Percentiles rank a stretch among this genome's conserved stretches.
Evolutionary conservation across 2,888 invertebrate genomes (phyloP).

Genomic region (Bhutanitis thaidina): DNA sequence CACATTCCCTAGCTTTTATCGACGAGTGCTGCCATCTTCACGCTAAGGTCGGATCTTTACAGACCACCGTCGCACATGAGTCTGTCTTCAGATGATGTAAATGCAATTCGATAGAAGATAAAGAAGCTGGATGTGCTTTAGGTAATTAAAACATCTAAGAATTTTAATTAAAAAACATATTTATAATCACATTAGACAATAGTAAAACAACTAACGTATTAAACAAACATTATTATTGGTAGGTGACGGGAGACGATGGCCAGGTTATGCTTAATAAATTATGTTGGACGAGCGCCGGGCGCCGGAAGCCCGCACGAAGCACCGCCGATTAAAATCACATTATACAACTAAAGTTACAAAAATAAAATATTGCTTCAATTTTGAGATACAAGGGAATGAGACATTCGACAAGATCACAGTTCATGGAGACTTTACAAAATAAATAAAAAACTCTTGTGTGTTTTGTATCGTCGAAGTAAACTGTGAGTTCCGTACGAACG

Average conservation of each 20-base stretch:
- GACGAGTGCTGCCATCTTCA: no score
- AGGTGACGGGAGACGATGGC: not conserved
- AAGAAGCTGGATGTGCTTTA: no score
- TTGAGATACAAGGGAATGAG: not conserved
- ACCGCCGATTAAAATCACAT: not conserved
- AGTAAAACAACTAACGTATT: not conserved
- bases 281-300: not conserved
- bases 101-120: no score
- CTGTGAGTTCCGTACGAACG: not conserved
- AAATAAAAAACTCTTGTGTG: not conserved
- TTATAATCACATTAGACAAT: slow-evolving; percentile 3
- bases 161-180: slow-evolving; percentile 14
- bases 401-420: not conserved
- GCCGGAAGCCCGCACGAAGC: not conserved
- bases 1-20: no score
- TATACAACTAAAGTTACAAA: not conserved
- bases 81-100: no score
- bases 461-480: not conserved
- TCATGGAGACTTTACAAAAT: not conserved
- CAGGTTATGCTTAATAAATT: no score
- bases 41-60: no score
- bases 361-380: not conserved
- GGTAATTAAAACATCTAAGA: not conserved
- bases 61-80: no score
- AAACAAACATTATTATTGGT: not conserved